Evolutionary conservation across 2,797 vertebrate genomes (phyloP), one percentile per base, ranked within the genome.

Genomic region (Peromyscus melanophrys): DNA sequence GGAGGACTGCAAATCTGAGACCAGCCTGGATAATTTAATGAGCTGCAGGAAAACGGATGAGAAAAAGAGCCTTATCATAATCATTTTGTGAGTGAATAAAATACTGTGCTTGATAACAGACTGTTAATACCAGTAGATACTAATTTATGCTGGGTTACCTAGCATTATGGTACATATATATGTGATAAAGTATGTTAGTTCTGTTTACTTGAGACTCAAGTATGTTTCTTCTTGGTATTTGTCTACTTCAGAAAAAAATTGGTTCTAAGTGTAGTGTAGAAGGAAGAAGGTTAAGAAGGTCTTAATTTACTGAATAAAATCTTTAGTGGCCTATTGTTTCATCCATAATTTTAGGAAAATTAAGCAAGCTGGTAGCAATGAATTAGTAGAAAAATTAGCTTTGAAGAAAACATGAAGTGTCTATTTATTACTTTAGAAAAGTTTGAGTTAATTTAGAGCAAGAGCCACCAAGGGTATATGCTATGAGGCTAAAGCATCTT

Each of bases 341-440:
- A 81, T 12, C 12, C 29, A 37, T 59, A 81, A 27, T n/a, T 71
- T 2, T 65, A 5, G 34, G 40, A 31, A 27, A 31, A 75, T 86
- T 65, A 77, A 78, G 6, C 16, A 86, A 95, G 21, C 0, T 27
- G 14, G 0, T 88, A 82, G 89, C 6, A 93, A 61, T 52, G 1
- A n/a, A 75, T 6, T 77, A 63, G 40, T 83, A 78, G 9, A 69
- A 52, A 10, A 92, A 75, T 83, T 46, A 67, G 12, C 4, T 40
- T 17, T 92, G 29, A 80, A 65, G 25, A 69, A 81, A 92, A 84
- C 67, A 37, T 21, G 59, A 52, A 21, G n/a, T 69, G 1, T 14
- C 90, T 71, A 43, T 71, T 92, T 85, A 87, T 81, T 52, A 65
- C 34, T 31, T 86, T 43, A 65, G 29, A 76, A 92, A 84, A 81